Conservation (phyloP, 53 echinoderm and acorn worm genomes). For the Antedon mediterranea region DNA sequence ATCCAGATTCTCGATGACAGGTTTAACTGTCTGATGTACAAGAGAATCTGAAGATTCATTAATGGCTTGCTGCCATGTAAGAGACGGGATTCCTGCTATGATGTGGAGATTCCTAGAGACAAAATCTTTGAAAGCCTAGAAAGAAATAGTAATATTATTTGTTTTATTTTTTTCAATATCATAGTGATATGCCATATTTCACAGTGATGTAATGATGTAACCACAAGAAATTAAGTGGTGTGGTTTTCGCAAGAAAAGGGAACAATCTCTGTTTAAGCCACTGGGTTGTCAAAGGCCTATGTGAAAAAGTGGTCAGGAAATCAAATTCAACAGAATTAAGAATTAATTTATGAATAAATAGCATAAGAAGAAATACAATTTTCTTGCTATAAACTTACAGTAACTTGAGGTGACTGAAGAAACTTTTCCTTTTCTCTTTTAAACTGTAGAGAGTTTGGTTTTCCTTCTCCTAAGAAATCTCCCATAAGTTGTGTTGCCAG, state of each 20-base stretch:
- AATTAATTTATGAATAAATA: no score
- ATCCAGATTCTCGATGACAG: conserved; percentile 6
- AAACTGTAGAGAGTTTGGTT: conserved; percentile 9
- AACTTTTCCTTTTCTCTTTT: conserved; percentile 66
- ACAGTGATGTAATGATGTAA: no score
- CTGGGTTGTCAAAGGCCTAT: no score
- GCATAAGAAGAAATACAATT: no score
- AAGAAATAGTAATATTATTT: not conserved
- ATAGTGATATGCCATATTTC: not conserved
- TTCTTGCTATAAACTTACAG: conserved; percentile 7
- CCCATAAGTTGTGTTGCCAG: conserved; percentile 47
- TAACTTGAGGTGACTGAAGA: conserved; percentile 33
- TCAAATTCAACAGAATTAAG: not conserved
- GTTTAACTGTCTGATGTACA: conserved; percentile 30
- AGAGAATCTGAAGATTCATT: conserved; percentile 64
- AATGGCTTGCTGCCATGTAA: conserved; percentile 78
- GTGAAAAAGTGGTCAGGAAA: not conserved
- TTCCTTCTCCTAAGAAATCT: conserved; percentile 37
- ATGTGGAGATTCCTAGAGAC: conserved; percentile 68
- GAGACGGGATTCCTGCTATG: conserved; percentile 54
- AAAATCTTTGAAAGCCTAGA: conserved; percentile 45
- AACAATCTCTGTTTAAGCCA: no score
- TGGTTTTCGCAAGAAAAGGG: no score
- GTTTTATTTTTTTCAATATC: not conserved
- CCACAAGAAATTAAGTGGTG: no score